Evolutionary conservation across 2,797 vertebrate species (phyloP).

Genomic region (Thripadectes ignobilis): DNA sequence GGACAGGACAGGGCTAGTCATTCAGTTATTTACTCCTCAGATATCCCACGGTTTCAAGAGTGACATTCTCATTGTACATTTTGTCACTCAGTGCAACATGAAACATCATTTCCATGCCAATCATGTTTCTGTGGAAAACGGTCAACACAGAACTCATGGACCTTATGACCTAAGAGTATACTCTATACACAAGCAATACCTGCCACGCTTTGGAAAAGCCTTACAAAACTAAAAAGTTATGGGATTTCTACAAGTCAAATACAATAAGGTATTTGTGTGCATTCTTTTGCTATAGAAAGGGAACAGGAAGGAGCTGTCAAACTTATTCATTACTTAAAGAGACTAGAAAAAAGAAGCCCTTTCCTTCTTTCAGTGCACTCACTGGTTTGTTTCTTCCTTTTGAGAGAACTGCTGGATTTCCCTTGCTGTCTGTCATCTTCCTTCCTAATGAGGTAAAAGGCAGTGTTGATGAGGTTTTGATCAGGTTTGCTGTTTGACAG

Average conservation of each 20-base stretch:
- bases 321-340: background rate
- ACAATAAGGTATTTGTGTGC: background rate
- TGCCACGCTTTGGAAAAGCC: background rate
- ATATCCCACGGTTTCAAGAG: background rate
- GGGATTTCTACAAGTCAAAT: background rate
- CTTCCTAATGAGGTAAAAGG: conserved; percentile 85
- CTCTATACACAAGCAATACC: background rate
- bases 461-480: conserved; percentile 74
- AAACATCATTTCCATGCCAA: background rate
- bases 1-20: background rate
- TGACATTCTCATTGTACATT: background rate
- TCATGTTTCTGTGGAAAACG: background rate
- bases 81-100: background rate
- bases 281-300: background rate
- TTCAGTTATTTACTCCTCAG: background rate
- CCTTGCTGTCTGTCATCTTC: conserved; percentile 83
- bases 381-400: conserved; percentile 88
- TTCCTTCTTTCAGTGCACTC: conserved; percentile 68
- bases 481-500: conserved; percentile 68
- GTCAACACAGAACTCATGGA: background rate
- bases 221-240: background rate
- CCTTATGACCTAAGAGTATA: background rate
- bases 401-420: conserved; percentile 72
- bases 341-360: background rate
- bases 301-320: background rate